Evolutionary conservation across 2,113 vertebrate genomes (phyloP), one percentile per base, ranked within the genome.

Genomic region (Chloropsis cyanopogon): DNA sequence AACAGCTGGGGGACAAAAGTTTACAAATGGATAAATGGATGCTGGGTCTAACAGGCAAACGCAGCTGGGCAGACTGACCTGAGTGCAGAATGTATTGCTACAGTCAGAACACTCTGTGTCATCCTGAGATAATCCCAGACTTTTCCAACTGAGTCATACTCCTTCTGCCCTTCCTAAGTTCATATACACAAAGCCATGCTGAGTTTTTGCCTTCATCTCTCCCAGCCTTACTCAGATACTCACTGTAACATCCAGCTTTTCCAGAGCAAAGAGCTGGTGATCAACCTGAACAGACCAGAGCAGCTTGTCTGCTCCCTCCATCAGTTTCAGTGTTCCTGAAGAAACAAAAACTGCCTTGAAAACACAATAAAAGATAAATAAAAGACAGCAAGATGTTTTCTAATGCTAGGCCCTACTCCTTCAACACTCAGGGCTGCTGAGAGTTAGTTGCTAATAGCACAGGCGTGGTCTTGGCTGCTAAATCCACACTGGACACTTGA

Each of bases 261-360:
- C 99, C 59, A 99, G 95, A 25, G 99, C 99, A 56, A 99, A 99
- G 20, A 99, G 98, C 97, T 99, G 99, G 93, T 99, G 99, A 95
- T 99, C 99, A 75, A 99, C 99, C 96, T 99, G 99, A 68, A 99
- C 98, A 1, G 99, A 99, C 99, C 99, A 99, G 37, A 99, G 88
- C 82, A 99, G 97, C 95, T 98, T 98, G 94, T 99, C 99, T 2
- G 98, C 99, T 81, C 98, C 99, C 92, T 99, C 99, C 99, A 99
- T 99, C 65, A 99, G 95, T 95, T 99, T 99, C 95, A 99, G 87
- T 0, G 99, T 99, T 19, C 99, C 99, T 99, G 84, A 2, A 81
- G 31, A 29, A 84, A 4, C 11, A 53, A 20, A 71, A 41, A 35
- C 8, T 63, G 24, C 46, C 42, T 54, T 68, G 19, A 52, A 85